A percentile compares a stretch with the other conserved stretches of the same genome.
Evolutionary conservation across 64 coral and sea anemone genomes (phyloP).

Genomic region (Montipora sp.): DNA sequence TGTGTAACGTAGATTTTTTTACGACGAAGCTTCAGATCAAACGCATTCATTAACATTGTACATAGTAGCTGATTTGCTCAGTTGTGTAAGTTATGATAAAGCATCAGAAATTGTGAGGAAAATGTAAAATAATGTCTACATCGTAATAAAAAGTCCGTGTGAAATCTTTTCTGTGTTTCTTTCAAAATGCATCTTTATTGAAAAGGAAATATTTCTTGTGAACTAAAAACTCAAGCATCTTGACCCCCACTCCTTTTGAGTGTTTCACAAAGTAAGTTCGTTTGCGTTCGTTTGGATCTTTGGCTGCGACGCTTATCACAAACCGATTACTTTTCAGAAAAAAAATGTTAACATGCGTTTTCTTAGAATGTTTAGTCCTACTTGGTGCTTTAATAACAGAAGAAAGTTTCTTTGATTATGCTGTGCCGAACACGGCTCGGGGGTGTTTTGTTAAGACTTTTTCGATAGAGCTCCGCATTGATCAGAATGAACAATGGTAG

Average conservation of each 20-base stretch:
- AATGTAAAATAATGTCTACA: constrained; percentile 34
- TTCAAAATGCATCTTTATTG: not conserved
- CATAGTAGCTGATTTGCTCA: not conserved
- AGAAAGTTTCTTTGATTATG: no score
- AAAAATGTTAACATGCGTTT: no score
- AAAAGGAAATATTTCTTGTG: not conserved
- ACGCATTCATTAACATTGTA: constrained; percentile 22
- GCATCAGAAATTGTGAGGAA: not conserved
- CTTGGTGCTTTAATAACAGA: no score
- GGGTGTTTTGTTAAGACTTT: no score
- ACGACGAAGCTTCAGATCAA: not conserved
- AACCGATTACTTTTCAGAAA: no score
- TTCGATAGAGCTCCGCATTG: no score
- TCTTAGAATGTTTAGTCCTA: no score
- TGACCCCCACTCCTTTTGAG: not conserved
- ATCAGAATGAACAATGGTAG: no score
- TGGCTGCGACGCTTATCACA: no score
- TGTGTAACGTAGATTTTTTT: not conserved
- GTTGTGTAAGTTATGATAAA: not conserved
- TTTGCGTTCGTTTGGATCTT: no score
- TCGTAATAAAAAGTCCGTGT: constrained; percentile 2
- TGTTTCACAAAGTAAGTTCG: no score
- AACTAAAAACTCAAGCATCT: not conserved
- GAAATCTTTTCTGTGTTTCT: not conserved
- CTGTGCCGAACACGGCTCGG: no score